Evolutionary conservation across 2,113 vertebrate species (phyloP), one percentile per base, ranked within the genome.

Genomic region (rat (Rattus norvegicus)): DNA sequence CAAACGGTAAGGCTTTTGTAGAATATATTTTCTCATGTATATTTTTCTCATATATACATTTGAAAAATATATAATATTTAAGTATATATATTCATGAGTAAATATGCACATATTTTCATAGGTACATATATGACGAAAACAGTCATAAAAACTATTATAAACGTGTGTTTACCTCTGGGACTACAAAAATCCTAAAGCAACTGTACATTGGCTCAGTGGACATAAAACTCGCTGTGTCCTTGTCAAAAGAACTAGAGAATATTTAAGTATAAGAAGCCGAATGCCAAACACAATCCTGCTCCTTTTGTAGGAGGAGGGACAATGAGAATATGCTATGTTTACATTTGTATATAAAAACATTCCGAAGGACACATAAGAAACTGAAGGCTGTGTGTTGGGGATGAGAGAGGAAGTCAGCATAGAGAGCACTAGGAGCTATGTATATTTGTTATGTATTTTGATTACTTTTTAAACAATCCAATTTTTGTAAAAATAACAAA

Each of bases 101-200:
- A 28, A 65, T 65, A 28, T 65, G 8, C 11, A 65, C 26, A 63
- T 56, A 63, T 26, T 63, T 22, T 63, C 61, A 63, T 2, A 61
- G 22, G 22, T 61, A 61, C 61, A 61, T 63, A 63, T 63, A 2
- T 63, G 22, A 63, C 61, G 8, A 63, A 63, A 63, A 47, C 39
- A 75, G 79, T 94, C 61, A 36, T 85, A 80, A 94, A 90, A 91
- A 72, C 90, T 61, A 80, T 56, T 28, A 84, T 47, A 89, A 86
- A 87, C 28, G 92, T 77, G 17, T 77, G 10, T 36, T 93, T 24
- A 36, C 16, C 30, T 75, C 17, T 77, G 11, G 26, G 69, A 75
- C 20, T 92, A 10, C 70, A 95, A 91, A 94, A 94, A 56, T 63
- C 33, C 61, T 85, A 10, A 91, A 95, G 61, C 54, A 89, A 36